These are phyloP conservation scores for Lumbricus terrestris DNA, from an alignment of 2,888 invertebrate species.

Conservation along the genomic window DNA sequence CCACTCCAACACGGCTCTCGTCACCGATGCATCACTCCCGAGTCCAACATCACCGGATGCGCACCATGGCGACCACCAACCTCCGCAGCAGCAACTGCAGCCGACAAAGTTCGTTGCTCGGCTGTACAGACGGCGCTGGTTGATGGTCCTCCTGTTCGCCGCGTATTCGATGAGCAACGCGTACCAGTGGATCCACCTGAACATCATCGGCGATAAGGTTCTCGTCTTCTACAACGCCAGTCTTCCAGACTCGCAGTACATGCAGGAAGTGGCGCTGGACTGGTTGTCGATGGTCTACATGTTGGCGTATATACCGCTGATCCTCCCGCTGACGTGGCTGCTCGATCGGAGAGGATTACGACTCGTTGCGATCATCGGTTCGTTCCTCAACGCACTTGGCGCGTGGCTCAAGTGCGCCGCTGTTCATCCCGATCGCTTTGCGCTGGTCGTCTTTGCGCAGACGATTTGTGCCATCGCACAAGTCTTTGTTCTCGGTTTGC, in stretches of 20 bases:
- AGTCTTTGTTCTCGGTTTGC: slow-evolving; percentile 88
- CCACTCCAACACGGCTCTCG: not conserved
- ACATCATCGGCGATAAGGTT: slow-evolving; percentile 84
- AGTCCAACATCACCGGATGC: not conserved
- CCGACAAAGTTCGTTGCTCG: not conserved
- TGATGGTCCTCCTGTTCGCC: slow-evolving; percentile 81
- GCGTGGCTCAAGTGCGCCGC: slow-evolving; percentile 76
- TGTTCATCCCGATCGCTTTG: slow-evolving; percentile 79
- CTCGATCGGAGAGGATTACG: slow-evolving; percentile 77
- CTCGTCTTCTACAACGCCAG: slow-evolving; percentile 62
- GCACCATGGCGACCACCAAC: not conserved
- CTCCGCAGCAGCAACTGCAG: not conserved
- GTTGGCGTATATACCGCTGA: slow-evolving; percentile 92
- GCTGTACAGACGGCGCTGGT: slow-evolving; percentile 69
- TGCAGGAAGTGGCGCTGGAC: slow-evolving; percentile 69
- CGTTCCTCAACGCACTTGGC: slow-evolving; percentile 70
- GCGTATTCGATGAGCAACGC: slow-evolving; percentile 86
- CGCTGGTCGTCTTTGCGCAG: slow-evolving; percentile 71
- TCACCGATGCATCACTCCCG: not conserved
- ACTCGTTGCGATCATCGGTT: slow-evolving; percentile 49
- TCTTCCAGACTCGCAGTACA: slow-evolving; percentile 46
- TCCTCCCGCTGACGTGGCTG: slow-evolving; percentile 95
- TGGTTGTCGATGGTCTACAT: slow-evolving; percentile 99
- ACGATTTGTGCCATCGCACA: slow-evolving; percentile 75
- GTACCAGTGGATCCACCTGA: slow-evolving; percentile 95